Base-by-base conservation (phyloP, 2,888 invertebrate species). In the Cistogaster globosa region DNA sequence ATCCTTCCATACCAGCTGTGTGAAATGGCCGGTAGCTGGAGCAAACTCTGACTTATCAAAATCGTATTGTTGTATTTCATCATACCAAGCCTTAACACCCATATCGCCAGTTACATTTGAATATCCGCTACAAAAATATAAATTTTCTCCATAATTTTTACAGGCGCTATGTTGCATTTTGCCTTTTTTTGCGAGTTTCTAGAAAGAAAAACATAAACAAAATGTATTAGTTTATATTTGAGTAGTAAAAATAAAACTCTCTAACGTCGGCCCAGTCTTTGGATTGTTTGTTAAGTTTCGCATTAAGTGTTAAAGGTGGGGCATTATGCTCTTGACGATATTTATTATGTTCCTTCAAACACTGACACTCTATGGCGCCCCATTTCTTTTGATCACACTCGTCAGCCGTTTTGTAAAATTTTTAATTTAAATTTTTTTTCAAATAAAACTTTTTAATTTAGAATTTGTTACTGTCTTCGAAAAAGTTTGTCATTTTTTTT, bases 1-100 rank as follows among this genome's bases (percentile, higher is more conserved):
- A 7, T 45, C 42, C 14, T 71, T 58, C 71, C 58, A 63, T 9
- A 63, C 22, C 1, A 63, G 14, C 20, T 63, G 63, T 26, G 63
- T 63, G 26, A 63, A 63, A 9, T 63, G 63, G 1, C 63, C 63
- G n/a, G 63, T 45, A 6, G 22, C 63, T 4, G 63, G 22, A 8
- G 32, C 14, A 63, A 63, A 63, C 1, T 65, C 45, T 11, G 63
- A 8, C 45, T 48, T 65, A 16, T 8, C 11, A 48, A 65, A 45
- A n/a, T 65, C 63, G 8, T 48, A 65, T 26, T 32, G 48, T 16
- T 12, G 16, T 26, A 71, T 45, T 45, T 36, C 51, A 48, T 58
- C 58, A 18, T 71, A 71, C 71, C 72, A 72, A 1, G 60, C 20
- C 11, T 72, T 72, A n/a, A 72, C 72, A 2, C 51, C 36, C 60